Base-by-base conservation (phyloP, 1,140 invertebrate species). In the Bombus difficillimus region DNA sequence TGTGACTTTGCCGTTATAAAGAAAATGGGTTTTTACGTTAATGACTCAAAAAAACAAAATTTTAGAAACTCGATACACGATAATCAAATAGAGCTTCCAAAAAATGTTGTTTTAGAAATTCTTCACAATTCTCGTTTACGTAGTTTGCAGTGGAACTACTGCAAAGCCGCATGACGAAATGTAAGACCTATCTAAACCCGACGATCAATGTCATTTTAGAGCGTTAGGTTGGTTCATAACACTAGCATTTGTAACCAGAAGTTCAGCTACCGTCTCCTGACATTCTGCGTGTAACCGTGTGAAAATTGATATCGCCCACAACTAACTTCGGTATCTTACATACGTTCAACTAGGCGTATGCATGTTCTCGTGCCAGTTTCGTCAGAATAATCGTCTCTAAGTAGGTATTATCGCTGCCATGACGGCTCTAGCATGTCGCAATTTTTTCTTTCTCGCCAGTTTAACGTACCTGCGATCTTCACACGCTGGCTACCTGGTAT, bases 341-440 rank as follows among this genome's bases (percentile, higher is more conserved):
- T 28, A 62, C 84, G 77, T 86, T 64, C 80, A 79, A 64, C 76
- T 74, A 83, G 85, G 28, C 74, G 59, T 83, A 81, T 75, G 57
- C 62, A 85, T 77, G 66, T 89, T 88, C 84, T 76, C 72, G 85
- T 84, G 81, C 79, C 64, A 80, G 83, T n/a, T 39, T 68, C 62
- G 88, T 82, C 81, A 39, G 47, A 72, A 57, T 89, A 90, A 89
- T 87, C 88, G 86, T 87, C 81, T 62, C 81, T 87, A 82, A 90
- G 78, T 81, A 79, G 53, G 85, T 69, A 90, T 90, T 90, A 90
- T 90, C 89, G 89, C 88, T 64, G 18, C 77, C 57, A 89, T 85
- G 78, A 81, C 85, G 88, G 85, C 83, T 86, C 87, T 90, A 90
- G 89, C 88, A 82, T 90, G 88, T 90, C 86, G 86, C 83, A 69